A percentile compares a stretch with the other conserved stretches of the same genome.
These are phyloP conservation scores for Cliona cf. orientalis DNA, from an alignment of 37 sponge, comb jelly and placozoan species.

Conservation along the genomic window DNA sequence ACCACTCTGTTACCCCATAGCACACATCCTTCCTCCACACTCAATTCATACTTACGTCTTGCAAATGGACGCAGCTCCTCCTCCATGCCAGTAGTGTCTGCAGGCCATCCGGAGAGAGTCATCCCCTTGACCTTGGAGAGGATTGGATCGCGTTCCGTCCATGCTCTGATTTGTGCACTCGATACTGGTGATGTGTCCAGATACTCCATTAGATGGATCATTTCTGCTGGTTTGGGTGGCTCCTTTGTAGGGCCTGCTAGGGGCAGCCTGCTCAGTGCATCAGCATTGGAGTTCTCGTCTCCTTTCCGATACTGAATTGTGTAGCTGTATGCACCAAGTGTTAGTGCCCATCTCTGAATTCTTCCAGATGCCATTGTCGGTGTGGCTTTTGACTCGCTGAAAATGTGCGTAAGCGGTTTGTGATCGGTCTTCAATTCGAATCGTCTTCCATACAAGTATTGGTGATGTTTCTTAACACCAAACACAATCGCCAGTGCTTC, in stretches of 20 bases:
- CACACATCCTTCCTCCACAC: conserved; percentile 28
- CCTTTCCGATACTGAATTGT: conserved; percentile 32
- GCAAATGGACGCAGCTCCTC: neutral
- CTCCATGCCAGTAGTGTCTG: neutral
- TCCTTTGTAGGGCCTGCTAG: neutral
- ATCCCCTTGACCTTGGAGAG: neutral
- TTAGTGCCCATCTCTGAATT: conserved; percentile 28
- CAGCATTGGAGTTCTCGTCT: conserved; percentile 19
- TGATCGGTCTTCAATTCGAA: conserved; percentile 36
- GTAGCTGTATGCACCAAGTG: conserved; percentile 45
- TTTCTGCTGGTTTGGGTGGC: conserved; percentile 5
- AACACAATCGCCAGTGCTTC: conserved; percentile 35
- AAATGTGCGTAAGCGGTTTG: conserved; percentile 30
- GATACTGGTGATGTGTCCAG: neutral
- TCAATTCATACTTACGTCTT: too few relatives aligned
- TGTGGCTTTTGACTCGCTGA: conserved; percentile 9
- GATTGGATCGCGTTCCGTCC: conserved; percentile 3
- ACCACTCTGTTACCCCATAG: conserved; percentile 33
- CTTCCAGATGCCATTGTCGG: conserved; percentile 38
- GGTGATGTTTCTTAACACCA: conserved; percentile 39
- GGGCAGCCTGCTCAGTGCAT: conserved; percentile 44
- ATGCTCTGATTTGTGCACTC: conserved; percentile 2
- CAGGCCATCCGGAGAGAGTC: neutral
- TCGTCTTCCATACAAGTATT: conserved; percentile 18
- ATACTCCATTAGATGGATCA: conserved; percentile 10